phyloP scores from a whole-genome alignment of 2,797 vertebrate genomes.

The Paguma larvata region DNA sequence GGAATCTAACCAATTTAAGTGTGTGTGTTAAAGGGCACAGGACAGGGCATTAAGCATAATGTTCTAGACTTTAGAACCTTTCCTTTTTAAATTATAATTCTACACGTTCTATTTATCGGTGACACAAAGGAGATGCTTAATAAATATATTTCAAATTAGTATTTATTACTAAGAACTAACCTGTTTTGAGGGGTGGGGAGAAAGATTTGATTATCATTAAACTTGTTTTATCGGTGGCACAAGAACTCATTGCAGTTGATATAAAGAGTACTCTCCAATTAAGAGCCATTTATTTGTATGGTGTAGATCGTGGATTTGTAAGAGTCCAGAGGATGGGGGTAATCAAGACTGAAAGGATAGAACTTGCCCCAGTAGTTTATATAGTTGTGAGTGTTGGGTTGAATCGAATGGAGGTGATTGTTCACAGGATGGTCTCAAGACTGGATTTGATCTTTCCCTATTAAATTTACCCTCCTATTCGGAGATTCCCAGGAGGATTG shows the following conservation, averaged over 20 bases:
- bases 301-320: slow-evolving; percentile 7
- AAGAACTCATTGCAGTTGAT: background rate
- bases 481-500: background rate
- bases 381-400: slow-evolving; percentile 3
- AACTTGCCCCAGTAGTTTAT: slow-evolving; percentile 15
- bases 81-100: slow-evolving; percentile 55
- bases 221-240: slow-evolving; percentile 4
- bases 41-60: background rate
- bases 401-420: background rate
- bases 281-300: slow-evolving; percentile 36
- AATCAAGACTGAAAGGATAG: slow-evolving; percentile 12
- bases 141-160: slow-evolving; percentile 39
- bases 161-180: slow-evolving; percentile 13
- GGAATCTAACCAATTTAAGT: background rate
- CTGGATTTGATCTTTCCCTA: slow-evolving; percentile 1
- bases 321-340: background rate
- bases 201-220: slow-evolving; percentile 57
- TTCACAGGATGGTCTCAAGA: background rate
- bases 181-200: background rate
- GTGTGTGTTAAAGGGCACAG: slow-evolving; percentile 3
- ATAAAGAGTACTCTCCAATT: background rate
- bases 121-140: slow-evolving; percentile 1
- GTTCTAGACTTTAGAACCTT: slow-evolving; percentile 30
- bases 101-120: slow-evolving; percentile 6
- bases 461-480: background rate